These are phyloP conservation scores for Plectrocnemia conspersa DNA, from an alignment of 1,140 invertebrate genomes.

Conservation along the genomic window DNA sequence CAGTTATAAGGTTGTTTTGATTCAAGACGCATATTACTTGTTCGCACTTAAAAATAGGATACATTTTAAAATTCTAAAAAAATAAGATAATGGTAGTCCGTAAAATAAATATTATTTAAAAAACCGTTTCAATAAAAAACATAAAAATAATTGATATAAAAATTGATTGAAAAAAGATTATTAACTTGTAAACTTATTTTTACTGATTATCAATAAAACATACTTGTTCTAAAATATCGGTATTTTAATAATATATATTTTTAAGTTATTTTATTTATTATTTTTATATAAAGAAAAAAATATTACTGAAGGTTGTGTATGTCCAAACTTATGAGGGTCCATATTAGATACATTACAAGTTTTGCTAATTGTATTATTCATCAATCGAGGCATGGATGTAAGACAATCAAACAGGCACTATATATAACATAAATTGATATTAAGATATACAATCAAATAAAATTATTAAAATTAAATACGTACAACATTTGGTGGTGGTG, in stretches of 20 bases:
- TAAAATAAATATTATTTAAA: background rate
- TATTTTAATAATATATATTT: background rate
- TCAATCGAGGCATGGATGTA: background rate
- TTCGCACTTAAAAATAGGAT: constrained; percentile 21
- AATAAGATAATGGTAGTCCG: background rate
- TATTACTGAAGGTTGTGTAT: background rate
- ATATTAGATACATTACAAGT: background rate
- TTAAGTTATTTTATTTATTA: background rate
- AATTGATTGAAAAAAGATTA: background rate
- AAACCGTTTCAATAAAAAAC: background rate
- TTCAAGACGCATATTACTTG: constrained; percentile 22
- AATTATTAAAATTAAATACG: background rate
- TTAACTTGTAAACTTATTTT: background rate
- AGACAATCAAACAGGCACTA: too few species aligned
- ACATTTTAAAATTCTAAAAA: background rate
- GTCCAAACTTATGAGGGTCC: background rate
- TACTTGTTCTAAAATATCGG: background rate
- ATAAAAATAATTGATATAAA: background rate
- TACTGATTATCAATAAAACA: background rate
- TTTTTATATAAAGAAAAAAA: background rate
- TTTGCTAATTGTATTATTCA: background rate
- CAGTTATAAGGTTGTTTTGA: constrained; percentile 19
- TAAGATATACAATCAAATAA: too few species aligned
- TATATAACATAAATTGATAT: too few species aligned
- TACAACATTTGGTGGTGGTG: background rate